These are phyloP conservation scores for Solenopsis invicta DNA, from an alignment of 1,140 invertebrate genomes.

Conservation along the genomic window DNA sequence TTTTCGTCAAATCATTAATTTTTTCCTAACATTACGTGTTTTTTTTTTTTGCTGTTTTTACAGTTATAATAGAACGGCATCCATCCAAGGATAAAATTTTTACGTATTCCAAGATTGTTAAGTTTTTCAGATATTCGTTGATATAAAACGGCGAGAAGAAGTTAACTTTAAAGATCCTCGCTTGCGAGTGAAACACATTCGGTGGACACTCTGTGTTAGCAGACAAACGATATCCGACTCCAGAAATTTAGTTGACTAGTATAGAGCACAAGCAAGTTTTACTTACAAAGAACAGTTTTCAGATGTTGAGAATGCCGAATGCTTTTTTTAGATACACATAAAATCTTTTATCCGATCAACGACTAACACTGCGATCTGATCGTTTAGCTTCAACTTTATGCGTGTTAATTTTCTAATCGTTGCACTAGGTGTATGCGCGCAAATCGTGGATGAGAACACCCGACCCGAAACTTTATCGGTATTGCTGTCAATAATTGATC, in stretches of 20 bases:
- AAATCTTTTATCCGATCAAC: constrained; percentile 44
- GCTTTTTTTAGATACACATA: constrained; percentile 81
- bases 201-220: constrained; percentile 67
- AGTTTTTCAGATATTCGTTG: background rate
- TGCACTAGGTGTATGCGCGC: constrained; percentile 49
- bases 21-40: background rate
- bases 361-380: constrained; percentile 50
- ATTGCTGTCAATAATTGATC: constrained; percentile 35
- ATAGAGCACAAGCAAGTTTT: constrained; percentile 76
- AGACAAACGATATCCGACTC: constrained; percentile 55
- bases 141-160: background rate
- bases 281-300: constrained; percentile 73
- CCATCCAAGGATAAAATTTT: background rate
- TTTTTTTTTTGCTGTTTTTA: too few relatives aligned
- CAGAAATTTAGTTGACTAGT: constrained; percentile 76
- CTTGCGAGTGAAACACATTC: background rate
- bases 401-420: constrained; percentile 35
- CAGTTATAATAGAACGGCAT: background rate
- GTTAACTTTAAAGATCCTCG: background rate
- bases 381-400: constrained; percentile 31
- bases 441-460: background rate
- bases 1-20: background rate
- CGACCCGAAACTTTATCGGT: background rate
- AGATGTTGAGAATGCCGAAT: constrained; percentile 84
- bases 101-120: background rate